Conservation (phyloP, 2,797 vertebrate genomes). For the Aeoliscus strigatus region DNA sequence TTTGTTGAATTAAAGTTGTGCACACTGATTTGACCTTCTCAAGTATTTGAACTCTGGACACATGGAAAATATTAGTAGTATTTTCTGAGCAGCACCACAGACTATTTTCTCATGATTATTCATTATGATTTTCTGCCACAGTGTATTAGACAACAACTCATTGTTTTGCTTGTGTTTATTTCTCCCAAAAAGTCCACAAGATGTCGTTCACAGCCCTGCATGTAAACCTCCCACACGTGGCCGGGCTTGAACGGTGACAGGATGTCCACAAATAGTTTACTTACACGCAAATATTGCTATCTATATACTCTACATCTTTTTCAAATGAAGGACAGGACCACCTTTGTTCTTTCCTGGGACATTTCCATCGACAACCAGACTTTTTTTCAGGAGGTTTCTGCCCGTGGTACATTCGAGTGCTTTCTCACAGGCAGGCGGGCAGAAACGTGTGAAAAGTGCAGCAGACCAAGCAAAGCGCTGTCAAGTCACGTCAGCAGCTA, state of each 20-base stretch:
- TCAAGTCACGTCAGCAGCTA: slow-evolving; percentile 48
- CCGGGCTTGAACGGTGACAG: slow-evolving; percentile 49
- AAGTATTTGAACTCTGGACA: no score
- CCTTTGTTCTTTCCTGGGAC: slow-evolving; percentile 27
- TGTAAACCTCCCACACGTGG: slow-evolving; percentile 32
- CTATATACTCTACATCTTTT: slow-evolving; percentile 59
- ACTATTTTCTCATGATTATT: no score
- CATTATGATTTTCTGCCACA: no score
- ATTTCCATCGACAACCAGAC: slow-evolving; percentile 28
- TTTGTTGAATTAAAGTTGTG: no score
- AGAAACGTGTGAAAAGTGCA: slow-evolving; percentile 49
- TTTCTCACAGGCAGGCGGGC: slow-evolving; percentile 52
- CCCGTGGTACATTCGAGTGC: slow-evolving; percentile 58
- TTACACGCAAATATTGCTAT: slow-evolving; percentile 72
- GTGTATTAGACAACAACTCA: no score
- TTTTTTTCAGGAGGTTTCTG: slow-evolving; percentile 37
- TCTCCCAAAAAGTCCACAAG: slow-evolving; percentile 47
- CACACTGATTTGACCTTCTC: no score
- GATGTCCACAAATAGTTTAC: slow-evolving; percentile 56
- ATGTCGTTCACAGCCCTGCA: slow-evolving; percentile 59
- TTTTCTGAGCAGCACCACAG: no score
- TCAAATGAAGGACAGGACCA: slow-evolving; percentile 41
- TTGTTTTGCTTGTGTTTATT: no score
- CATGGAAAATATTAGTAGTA: no score
- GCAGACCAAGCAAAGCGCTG: slow-evolving; percentile 53